phyloP scores from a whole-genome alignment of 2,797 vertebrate species.

The Pithecia hirsuta region DNA sequence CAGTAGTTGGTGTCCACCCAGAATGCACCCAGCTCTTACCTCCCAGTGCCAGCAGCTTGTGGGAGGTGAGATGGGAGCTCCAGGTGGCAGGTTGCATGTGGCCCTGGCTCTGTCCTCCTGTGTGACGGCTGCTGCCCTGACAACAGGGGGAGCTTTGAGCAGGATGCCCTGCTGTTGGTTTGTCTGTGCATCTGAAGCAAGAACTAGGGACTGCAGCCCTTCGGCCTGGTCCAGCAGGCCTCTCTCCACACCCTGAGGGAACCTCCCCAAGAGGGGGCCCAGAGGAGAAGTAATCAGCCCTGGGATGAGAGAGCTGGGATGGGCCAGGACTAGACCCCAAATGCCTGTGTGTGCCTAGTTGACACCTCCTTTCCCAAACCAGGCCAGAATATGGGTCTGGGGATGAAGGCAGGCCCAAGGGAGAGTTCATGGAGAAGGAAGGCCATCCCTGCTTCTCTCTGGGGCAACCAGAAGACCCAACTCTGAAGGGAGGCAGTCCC shows the following conservation, averaged over 20 bases:
- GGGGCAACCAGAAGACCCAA: not conserved
- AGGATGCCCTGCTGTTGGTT: not conserved
- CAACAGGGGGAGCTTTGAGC: not conserved
- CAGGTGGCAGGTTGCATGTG: fast-evolving
- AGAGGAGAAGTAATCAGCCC: not conserved
- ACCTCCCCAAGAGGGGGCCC: not conserved
- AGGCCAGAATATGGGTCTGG: not conserved
- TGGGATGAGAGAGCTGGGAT: not conserved
- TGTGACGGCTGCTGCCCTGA: not conserved
- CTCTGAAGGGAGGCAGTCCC: not conserved
- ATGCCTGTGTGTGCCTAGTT: not conserved
- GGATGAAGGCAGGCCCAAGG: not conserved
- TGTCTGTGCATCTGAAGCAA: not conserved
- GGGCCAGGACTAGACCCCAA: not conserved
- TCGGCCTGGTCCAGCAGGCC: not conserved
- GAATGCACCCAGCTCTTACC: not conserved
- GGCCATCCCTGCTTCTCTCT: not conserved
- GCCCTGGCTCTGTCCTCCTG: not conserved
- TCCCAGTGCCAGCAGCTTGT: not conserved
- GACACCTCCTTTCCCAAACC: not conserved
- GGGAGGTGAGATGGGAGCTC: not conserved
- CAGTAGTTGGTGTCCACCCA: not conserved
- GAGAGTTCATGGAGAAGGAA: not conserved
- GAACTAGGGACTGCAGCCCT: not conserved
- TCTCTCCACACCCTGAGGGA: not conserved